Evolutionary conservation across 2,113 vertebrate genomes (phyloP).

Genomic region (Lucifuga dentata): DNA sequence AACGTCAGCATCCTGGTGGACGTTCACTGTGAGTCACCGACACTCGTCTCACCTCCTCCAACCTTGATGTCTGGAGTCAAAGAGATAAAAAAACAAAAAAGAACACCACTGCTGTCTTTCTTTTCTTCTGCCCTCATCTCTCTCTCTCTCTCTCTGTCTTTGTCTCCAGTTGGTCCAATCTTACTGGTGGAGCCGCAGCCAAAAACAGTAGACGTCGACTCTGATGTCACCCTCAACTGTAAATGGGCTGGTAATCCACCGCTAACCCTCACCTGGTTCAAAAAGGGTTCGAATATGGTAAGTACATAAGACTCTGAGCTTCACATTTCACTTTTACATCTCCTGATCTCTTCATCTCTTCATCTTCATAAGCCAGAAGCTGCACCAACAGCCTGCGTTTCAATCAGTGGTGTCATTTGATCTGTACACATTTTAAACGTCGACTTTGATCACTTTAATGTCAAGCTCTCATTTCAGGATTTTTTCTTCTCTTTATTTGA

Average conservation of each 20-base stretch:
- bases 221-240: slow-evolving; percentile 93
- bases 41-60: slow-evolving; percentile 32
- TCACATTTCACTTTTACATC: neutral
- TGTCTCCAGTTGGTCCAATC: slow-evolving; percentile 88
- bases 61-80: slow-evolving; percentile 35
- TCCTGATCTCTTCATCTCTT: too few relatives aligned
- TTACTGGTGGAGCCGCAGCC: slow-evolving; percentile 95
- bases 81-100: slow-evolving; percentile 22
- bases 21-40: slow-evolving; percentile 91
- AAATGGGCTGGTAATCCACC: slow-evolving; percentile 96
- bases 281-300: slow-evolving; percentile 97
- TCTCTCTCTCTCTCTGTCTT: slow-evolving; percentile 10
- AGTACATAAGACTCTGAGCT: slow-evolving; percentile 32
- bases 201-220: slow-evolving; percentile 89
- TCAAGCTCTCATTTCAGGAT: too few relatives aligned
- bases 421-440: too few relatives aligned
- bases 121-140: neutral
- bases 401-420: too few relatives aligned
- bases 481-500: too few relatives aligned
- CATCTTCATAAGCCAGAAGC: too few relatives aligned
- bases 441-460: too few relatives aligned
- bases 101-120: neutral
- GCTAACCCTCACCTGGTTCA: slow-evolving; percentile 97
- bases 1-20: slow-evolving; percentile 98
- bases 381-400: too few relatives aligned